Evolutionary conservation across 2,113 vertebrate genomes (phyloP), one percentile per base, ranked within the genome.

Genomic region (Alouatta palliata): DNA sequence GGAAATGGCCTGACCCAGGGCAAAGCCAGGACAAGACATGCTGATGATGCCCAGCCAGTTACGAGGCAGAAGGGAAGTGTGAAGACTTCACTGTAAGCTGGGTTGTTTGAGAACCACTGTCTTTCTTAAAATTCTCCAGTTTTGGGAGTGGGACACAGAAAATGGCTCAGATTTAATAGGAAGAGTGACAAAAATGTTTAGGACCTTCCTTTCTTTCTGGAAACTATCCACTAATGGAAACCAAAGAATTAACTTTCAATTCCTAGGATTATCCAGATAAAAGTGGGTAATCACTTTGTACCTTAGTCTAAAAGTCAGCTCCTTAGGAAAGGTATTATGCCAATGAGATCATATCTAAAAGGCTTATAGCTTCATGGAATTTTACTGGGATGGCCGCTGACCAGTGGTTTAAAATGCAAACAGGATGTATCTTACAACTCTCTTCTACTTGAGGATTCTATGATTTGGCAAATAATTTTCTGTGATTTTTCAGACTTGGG

Each of bases 171-270:
- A 71, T 37, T 91, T 13, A 30, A 66, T 68, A 83, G 87, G 40
- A 11, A 79, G 2, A 90, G 49, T 23, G 54, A 89, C 32, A 80
- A 84, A 66, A 84, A 91, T n/a, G 13, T 82, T 90, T 75, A 71
- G 35, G 37, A 84, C 7, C 6, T 73, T 73, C 40, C 5, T 43
- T 71, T 64, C 52, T 82, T 92, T 90, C 43, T 96, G 87, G 23
- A 97, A 95, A 84, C 86, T 87, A 79, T 13, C 71, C 84, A 47
- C 49, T 54, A 71, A 90, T 56, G 35, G 80, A 73, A 91, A 82
- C 25, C 80, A 87, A 94, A 76, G n/a, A 76, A 71, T 87, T 82
- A n/a, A 79, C 27, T 40, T 80, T 70, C 2, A 19, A 83, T 37
- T 73, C 40, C 43, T 17, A 89, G 32, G 43, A 88, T 71, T 91